Conservation (phyloP, 2,888 invertebrate genomes). For the Sphinx pinastri region DNA sequence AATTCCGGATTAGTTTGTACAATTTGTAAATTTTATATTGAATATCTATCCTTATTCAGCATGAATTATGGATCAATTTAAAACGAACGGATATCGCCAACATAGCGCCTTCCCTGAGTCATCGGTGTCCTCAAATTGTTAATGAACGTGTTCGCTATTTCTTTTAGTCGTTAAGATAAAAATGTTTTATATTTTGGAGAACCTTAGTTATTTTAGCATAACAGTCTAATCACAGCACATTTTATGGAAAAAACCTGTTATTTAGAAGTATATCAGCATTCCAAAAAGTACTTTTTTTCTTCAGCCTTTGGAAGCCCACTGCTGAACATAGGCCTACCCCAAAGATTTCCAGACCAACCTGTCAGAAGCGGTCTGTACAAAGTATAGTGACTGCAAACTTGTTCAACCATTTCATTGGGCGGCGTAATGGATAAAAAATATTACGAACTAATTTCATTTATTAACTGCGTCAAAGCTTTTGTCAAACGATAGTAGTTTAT, state of each 20-base stretch:
- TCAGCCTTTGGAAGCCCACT: too few relatives aligned
- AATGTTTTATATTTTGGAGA: not conserved
- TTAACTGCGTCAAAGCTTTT: conserved; percentile 16
- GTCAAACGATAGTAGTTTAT: conserved; percentile 6
- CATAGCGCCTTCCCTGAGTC: not conserved
- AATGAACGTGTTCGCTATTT: not conserved
- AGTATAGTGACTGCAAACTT: not conserved
- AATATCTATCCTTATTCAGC: too few relatives aligned
- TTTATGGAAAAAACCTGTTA: not conserved
- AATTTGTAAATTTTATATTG: too few relatives aligned
- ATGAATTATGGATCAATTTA: too few relatives aligned
- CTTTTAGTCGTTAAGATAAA: not conserved
- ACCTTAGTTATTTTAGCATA: not conserved
- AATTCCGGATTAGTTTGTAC: too few relatives aligned
- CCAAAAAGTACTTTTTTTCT: too few relatives aligned
- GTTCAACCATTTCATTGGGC: not conserved
- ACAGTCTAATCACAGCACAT: not conserved
- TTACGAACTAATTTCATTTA: conserved; percentile 6
- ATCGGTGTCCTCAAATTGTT: not conserved
- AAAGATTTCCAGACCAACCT: too few relatives aligned
- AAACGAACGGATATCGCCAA: too few relatives aligned
- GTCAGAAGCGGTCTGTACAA: too few relatives aligned
- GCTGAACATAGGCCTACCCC: too few relatives aligned
- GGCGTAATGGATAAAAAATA: too few relatives aligned
- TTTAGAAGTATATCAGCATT: not conserved